Base-by-base conservation (phyloP, 2,113 vertebrate genomes). In the Rhipidura dahli region DNA sequence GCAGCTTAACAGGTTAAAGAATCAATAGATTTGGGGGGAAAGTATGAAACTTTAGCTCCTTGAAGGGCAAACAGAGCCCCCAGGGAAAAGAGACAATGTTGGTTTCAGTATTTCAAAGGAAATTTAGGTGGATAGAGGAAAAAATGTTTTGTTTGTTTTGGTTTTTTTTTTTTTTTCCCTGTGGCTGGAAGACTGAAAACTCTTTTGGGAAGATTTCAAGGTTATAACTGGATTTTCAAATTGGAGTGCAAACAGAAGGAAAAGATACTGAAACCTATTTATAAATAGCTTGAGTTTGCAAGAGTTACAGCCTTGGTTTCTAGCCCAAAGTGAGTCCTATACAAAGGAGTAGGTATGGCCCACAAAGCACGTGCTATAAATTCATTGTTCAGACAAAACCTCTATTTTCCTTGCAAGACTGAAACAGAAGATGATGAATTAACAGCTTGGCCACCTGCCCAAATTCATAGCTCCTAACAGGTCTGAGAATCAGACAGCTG, bases 31-130 rank as follows among this genome's bases (percentile, higher is more conserved):
- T 57, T 79, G 7, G 6, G 42, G 18, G 53, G 7, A 23, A 66
- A 79, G 56, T 42, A 54, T 30, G n/a, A 76, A 90, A 44, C 13
- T 59, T 83, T 9, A 73, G 27, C 26, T 86, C 15, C 33, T 37
- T 63, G n/a, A 77, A 89, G 39, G 66, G 44, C 53, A 96, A 93
- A 84, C 18, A 68, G 44, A 72, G 54, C 15, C 8, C 47, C 56
- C 17, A 83, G 51, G 18, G 61, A 71, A 82, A 80, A 76, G 10
- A 64, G 30, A 47, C 9, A 23, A 63, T 68, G 44, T 54, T 73
- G 24, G 5, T 70, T 94, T 96, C 70, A 59, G 49, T 96, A 78
- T 66, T 96, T 89, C 31, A 89, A 77, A 76, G 8, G 33, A 78
- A 83, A 71, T 37, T 24, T 53, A 78, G 13, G 45, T 56, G 54